These are phyloP conservation scores for Forbesichthys papilliferus DNA, from an alignment of 2,113 vertebrate species.

Conservation along the genomic window DNA sequence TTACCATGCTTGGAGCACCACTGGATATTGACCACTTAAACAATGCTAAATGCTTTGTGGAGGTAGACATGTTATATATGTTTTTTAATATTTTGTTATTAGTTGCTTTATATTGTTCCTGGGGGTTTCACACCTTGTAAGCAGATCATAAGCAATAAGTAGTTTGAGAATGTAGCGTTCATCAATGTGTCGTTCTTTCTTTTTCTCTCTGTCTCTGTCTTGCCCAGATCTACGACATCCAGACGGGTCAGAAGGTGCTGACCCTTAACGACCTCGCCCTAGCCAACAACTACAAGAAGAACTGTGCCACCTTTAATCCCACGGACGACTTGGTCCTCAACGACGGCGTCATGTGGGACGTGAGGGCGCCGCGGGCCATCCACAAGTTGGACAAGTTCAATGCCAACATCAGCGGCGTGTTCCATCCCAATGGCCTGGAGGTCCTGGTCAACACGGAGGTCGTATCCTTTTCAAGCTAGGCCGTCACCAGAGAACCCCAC, in stretches of 20 bases:
- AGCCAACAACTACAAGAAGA: slow-evolving; percentile 98
- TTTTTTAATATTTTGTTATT: too few species aligned
- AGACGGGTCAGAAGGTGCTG: slow-evolving; percentile 92
- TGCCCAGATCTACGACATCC: slow-evolving; percentile 96
- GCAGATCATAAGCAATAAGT: neutral
- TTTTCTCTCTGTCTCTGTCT: slow-evolving; percentile 47
- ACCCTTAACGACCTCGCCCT: slow-evolving; percentile 92
- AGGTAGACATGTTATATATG: too few species aligned
- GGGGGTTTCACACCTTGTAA: too few species aligned
- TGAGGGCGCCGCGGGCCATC: slow-evolving; percentile 87
- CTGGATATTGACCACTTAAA: neutral
- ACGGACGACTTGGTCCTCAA: slow-evolving; percentile 98
- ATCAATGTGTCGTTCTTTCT: neutral
- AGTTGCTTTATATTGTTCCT: too few species aligned
- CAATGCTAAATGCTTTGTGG: too few species aligned
- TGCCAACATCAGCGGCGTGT: slow-evolving; percentile 97
- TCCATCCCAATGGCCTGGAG: slow-evolving; percentile 94
- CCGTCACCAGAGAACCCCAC: neutral
- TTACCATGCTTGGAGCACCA: neutral
- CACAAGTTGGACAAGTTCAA: slow-evolving; percentile 99
- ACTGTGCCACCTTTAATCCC: slow-evolving; percentile 95
- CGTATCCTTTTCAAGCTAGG: slow-evolving; percentile 83
- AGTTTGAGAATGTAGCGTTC: neutral
- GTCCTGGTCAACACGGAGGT: slow-evolving; percentile 98
- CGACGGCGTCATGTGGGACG: slow-evolving; percentile 96